phyloP scores from a whole-genome alignment of 2,888 invertebrate species.

The Eristalinus aeneus region DNA sequence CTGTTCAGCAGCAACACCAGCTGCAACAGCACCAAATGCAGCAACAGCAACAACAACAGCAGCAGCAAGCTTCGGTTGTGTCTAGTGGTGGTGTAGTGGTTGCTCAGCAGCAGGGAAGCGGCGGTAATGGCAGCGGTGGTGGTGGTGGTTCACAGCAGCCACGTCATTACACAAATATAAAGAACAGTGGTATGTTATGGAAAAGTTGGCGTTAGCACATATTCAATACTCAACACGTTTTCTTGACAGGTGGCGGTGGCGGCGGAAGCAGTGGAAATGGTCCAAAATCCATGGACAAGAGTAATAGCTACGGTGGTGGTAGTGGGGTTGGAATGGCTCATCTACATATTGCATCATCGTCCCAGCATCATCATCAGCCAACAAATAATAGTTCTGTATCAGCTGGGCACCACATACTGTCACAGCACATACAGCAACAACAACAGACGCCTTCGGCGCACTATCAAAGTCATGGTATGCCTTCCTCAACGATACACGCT shows the following conservation, averaged over 20 bases:
- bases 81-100: slow-evolving; percentile 48
- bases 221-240: slow-evolving; percentile 69
- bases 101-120: slow-evolving; percentile 69
- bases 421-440: slow-evolving; percentile 73
- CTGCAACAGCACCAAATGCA: slow-evolving; percentile 74
- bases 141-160: slow-evolving; percentile 65
- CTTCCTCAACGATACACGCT: slow-evolving; percentile 78
- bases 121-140: slow-evolving; percentile 69
- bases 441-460: slow-evolving; percentile 75
- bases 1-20: slow-evolving; percentile 74
- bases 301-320: slow-evolving; percentile 73
- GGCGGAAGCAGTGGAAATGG: slow-evolving; percentile 50
- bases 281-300: slow-evolving; percentile 75
- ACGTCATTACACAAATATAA: slow-evolving; percentile 62
- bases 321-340: slow-evolving; percentile 73
- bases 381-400: slow-evolving; percentile 62
- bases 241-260: slow-evolving; percentile 67
- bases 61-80: slow-evolving; percentile 70
- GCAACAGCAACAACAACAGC: slow-evolving; percentile 75
- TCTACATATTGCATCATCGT: slow-evolving; percentile 76
- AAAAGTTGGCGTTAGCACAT: slow-evolving; percentile 68
- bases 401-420: slow-evolving; percentile 72
- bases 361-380: slow-evolving; percentile 74
- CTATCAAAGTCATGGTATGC: slow-evolving; percentile 76
- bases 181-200: slow-evolving; percentile 70